Evolutionary conservation across 2,113 vertebrate genomes (phyloP).

Genomic region (Xenus cinereus): DNA sequence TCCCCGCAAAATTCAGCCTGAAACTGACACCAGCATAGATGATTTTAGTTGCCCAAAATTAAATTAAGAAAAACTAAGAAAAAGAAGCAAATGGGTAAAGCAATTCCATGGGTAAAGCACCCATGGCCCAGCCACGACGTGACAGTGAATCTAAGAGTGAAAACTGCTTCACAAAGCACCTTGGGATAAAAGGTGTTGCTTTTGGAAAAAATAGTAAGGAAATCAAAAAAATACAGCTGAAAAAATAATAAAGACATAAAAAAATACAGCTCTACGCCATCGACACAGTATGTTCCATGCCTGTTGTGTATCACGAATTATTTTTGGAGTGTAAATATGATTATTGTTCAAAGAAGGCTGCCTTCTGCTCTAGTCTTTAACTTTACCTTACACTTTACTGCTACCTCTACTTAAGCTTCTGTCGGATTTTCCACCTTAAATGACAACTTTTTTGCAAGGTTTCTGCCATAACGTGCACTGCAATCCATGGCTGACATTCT

Average conservation of each 20-base stretch:
- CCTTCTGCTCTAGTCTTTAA: neutral
- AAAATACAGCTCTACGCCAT: neutral
- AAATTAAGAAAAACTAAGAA: neutral
- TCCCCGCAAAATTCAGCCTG: neutral
- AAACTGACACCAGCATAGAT: neutral
- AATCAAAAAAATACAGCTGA: neutral
- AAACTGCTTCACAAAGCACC: neutral
- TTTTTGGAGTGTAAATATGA: neutral
- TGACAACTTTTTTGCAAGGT: neutral
- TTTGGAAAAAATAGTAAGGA: neutral
- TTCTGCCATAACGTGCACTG: neutral
- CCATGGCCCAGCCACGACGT: neutral
- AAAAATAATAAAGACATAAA: neutral
- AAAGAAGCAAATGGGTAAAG: neutral
- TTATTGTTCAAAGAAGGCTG: neutral
- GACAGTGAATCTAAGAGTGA: fast-evolving
- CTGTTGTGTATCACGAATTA: neutral
- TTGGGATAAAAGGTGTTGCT: neutral
- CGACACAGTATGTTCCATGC: fast-evolving
- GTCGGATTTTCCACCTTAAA: neutral
- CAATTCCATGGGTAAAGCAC: neutral
- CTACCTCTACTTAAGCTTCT: neutral
- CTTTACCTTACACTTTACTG: neutral
- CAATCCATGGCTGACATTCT: neutral
- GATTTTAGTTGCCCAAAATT: fast-evolving